Evolutionary conservation across 2,113 vertebrate genomes (phyloP), one percentile per base, ranked within the genome.

Genomic region (Siniperca chuatsi): DNA sequence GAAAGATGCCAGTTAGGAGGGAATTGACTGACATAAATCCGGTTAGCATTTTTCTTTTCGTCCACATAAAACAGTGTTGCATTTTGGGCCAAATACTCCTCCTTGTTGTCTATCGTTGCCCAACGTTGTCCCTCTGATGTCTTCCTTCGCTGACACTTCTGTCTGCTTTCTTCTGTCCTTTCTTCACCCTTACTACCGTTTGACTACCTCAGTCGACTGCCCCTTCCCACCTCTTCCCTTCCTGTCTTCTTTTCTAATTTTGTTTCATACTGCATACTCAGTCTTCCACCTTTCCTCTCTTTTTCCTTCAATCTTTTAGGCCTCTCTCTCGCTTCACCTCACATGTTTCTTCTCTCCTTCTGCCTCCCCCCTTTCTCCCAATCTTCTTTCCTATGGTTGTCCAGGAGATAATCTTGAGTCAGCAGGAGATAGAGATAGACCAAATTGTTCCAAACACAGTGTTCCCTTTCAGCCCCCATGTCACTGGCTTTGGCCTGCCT

Each of bases 321-420:
- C 60, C 48, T 70, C 55, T 58, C 2, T 66, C 44, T 67, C 20
- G 77, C 67, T 64, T 75, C 60, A 8, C 25, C 55, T 71, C 48
- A 29, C 20, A 23, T 66, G 42, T 64, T 71, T 64, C 42, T 25
- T 55, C 77, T 79, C 42, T 42, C 25, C 9, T 5, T 69, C 62
- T 82, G 50, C 69, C 55, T 80, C 54, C 69, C 37, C 55, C 29
- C 61, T 75, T 70, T 79, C 55, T 81, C 42, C 35, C 44, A 18
- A 1, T 77, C 46, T 80, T 40, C 68, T 82, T 74, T 81, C 20
- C 64, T 85, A 25, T 40, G 87, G 87, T 94, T 70, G 87, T 92
- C 90, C 83, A 60, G 91, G 89, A 89, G 91, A 92, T 94, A 89
- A 92, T 94, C 88, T 92, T 54, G 44, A 84, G 74, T 71, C 85